Conservation (phyloP, 2,888 invertebrate genomes). For the Amphimallon solstitiale region DNA sequence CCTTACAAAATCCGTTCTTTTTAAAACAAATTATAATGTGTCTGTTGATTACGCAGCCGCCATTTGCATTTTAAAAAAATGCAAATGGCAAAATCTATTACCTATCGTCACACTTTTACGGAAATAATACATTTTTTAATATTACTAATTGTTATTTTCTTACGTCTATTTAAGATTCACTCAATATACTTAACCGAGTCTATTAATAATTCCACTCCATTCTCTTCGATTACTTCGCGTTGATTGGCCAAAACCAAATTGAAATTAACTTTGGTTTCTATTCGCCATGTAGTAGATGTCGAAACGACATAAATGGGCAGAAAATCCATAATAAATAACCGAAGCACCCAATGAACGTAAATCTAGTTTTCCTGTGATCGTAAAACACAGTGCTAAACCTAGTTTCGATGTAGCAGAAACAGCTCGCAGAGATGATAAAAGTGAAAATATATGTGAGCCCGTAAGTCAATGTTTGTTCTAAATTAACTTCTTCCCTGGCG, state of each 20-base stretch:
- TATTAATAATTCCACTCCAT: no score
- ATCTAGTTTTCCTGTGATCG: conserved; percentile 24
- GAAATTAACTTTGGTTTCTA: conserved; percentile 17
- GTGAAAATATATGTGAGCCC: conserved; percentile 30
- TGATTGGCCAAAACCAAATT: conserved; percentile 7
- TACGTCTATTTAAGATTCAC: no score
- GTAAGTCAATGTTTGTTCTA: conserved; percentile 30
- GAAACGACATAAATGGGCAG: conserved; percentile 18
- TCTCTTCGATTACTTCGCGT: neutral
- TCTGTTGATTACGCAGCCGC: no score
- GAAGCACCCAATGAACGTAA: conserved; percentile 24
- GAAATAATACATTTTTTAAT: no score
- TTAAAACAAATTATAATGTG: no score
- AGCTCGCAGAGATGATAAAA: conserved; percentile 19
- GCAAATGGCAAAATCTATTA: no score
- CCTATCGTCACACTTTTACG: no score
- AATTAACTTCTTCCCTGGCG: conserved; percentile 26
- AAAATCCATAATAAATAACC: conserved; percentile 29
- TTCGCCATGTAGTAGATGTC: conserved; percentile 5
- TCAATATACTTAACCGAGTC: no score
- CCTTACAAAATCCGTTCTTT: no score
- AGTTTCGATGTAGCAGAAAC: conserved; percentile 15
- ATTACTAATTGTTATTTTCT: no score
- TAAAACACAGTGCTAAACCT: conserved; percentile 32
- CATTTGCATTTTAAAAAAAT: no score